Evolutionary conservation across 1,140 invertebrate species (phyloP).

Genomic region (Tribolium castaneum): DNA sequence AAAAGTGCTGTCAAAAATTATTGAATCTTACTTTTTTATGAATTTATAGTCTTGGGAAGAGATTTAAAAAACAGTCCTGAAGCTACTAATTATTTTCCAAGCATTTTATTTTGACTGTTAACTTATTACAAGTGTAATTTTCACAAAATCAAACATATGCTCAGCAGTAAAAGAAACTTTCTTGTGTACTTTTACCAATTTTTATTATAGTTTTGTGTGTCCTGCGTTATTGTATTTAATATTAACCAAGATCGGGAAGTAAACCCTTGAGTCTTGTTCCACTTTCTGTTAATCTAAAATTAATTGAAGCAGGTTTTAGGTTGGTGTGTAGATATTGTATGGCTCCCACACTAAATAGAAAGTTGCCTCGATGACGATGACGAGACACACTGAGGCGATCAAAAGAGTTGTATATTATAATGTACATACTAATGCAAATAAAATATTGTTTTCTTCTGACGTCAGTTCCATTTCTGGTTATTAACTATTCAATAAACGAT

Average conservation of each 20-base stretch:
- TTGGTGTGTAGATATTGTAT: not conserved
- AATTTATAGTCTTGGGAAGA: too few relatives aligned
- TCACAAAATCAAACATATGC: too few relatives aligned
- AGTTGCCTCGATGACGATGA: conserved; percentile 22
- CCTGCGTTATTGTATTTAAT: not conserved
- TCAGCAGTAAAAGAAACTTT: too few relatives aligned
- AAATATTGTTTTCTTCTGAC: conserved; percentile 22
- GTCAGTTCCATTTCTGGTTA: conserved; percentile 15
- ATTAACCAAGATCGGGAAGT: conserved; percentile 6
- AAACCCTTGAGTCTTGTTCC: conserved; percentile 26
- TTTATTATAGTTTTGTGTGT: too few relatives aligned
- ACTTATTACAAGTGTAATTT: too few relatives aligned
- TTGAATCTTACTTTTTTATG: too few relatives aligned
- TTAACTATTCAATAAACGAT: conserved; percentile 19
- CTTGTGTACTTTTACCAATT: too few relatives aligned
- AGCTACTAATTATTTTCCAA: too few relatives aligned
- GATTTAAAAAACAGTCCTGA: too few relatives aligned
- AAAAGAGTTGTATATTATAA: conserved; percentile 10
- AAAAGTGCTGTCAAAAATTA: too few relatives aligned
- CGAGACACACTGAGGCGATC: not conserved
- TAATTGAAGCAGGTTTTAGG: conserved; percentile 25
- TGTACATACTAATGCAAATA: conserved; percentile 9
- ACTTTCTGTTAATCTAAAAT: conserved; percentile 28
- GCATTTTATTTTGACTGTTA: too few relatives aligned
- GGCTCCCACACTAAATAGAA: conserved; percentile 18